phyloP scores from a whole-genome alignment of 2,113 vertebrate genomes.

The Chaetodon auriga region DNA sequence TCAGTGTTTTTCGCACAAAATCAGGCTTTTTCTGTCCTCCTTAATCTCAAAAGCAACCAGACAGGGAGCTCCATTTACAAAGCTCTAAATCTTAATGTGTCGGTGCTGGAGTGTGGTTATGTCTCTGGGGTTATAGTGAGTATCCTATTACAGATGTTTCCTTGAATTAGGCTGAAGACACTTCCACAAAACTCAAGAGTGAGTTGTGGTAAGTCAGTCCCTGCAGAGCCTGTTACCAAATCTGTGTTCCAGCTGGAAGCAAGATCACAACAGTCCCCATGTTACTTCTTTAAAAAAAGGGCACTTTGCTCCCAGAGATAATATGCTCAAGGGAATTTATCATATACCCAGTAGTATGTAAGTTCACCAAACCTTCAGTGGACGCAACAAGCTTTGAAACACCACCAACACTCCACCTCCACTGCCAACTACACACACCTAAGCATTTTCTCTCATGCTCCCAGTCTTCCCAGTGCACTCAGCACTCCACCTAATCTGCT shows the following conservation, averaged over 20 bases:
- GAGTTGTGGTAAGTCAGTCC: not conserved
- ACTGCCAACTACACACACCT: slow-evolving; percentile 34
- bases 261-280: not conserved
- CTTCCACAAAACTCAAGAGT: not conserved
- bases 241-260: not conserved
- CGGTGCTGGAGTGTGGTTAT: slow-evolving; percentile 29
- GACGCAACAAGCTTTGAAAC: slow-evolving; percentile 26
- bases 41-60: slow-evolving; percentile 36
- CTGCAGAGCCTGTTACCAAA: not conserved
- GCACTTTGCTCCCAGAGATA: not conserved
- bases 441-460: slow-evolving; percentile 32
- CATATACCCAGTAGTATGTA: not conserved
- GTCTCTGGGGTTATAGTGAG: slow-evolving; percentile 52
- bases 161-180: slow-evolving; percentile 29
- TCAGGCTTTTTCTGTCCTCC: slow-evolving; percentile 28
- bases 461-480: slow-evolving; percentile 35
- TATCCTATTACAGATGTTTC: slow-evolving; percentile 52
- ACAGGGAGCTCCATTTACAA: slow-evolving; percentile 16
- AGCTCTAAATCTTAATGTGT: slow-evolving; percentile 59
- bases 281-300: not conserved
- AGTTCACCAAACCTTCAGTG: slow-evolving; percentile 29
- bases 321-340: not conserved
- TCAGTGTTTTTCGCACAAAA: slow-evolving; percentile 1
- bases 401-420: slow-evolving; percentile 41
- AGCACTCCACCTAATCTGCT: not conserved